Conservation (phyloP, 2,113 vertebrate species). For the Bambusicola thoracicus region DNA sequence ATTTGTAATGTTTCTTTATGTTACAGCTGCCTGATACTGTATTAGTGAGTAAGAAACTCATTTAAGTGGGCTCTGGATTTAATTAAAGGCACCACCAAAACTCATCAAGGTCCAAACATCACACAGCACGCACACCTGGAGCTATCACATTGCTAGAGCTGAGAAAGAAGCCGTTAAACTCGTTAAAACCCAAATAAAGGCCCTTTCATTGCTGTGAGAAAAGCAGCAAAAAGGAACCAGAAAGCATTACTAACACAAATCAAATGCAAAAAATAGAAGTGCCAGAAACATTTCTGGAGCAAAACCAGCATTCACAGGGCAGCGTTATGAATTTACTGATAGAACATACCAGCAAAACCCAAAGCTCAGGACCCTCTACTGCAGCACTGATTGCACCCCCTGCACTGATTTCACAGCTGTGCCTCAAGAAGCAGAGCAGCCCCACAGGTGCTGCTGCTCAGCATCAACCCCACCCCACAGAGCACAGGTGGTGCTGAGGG, state of each 20-base stretch:
- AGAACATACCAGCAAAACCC: background rate
- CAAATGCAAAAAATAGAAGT: background rate
- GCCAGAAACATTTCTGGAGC: background rate
- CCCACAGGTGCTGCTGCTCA: background rate
- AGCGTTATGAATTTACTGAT: background rate
- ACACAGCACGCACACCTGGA: background rate
- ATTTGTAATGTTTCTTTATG: background rate
- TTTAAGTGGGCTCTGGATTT: background rate
- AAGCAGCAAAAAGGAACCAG: background rate
- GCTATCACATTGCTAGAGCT: background rate
- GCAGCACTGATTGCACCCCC: background rate
- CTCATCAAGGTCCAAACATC: background rate
- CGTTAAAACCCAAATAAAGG: background rate
- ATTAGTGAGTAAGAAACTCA: background rate
- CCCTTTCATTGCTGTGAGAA: background rate
- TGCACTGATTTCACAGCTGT: background rate
- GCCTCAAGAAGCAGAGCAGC: background rate
- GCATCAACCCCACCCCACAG: background rate
- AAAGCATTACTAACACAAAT: background rate
- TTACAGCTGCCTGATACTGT: no score
- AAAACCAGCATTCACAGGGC: background rate
- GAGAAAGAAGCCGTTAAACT: background rate
- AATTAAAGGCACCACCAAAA: background rate
- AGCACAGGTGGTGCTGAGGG: background rate
- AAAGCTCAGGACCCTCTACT: background rate